These are phyloP conservation scores for Lineus longissimus DNA, from an alignment of 1,140 invertebrate genomes.

Conservation along the genomic window DNA sequence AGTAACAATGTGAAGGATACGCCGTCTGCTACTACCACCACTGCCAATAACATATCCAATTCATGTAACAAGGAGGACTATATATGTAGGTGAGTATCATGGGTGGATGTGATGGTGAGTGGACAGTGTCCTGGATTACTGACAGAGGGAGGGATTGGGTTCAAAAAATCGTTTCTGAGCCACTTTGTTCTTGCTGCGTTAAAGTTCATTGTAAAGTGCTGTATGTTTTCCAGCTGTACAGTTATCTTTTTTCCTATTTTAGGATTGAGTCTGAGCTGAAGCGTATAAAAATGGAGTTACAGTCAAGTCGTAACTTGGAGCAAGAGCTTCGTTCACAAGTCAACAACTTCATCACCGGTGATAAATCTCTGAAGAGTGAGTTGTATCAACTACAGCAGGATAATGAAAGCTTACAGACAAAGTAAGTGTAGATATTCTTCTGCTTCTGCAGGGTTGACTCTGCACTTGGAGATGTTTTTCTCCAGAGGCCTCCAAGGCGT, in stretches of 20 bases:
- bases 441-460: neutral
- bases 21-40: conserved; percentile 39
- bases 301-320: conserved; percentile 68
- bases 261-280: conserved; percentile 72
- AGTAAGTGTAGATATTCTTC: conserved; percentile 56
- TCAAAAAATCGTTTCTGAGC: no score
- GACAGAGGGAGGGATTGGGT: no score
- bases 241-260: conserved; percentile 18
- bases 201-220: no score
- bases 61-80: conserved; percentile 44
- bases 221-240: neutral
- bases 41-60: conserved; percentile 9
- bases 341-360: conserved; percentile 62
- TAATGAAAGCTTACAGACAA: conserved; percentile 75
- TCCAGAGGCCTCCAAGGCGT: no score
- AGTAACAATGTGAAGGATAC: conserved; percentile 44
- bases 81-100: conserved; percentile 31
- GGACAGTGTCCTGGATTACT: neutral
- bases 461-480: no score
- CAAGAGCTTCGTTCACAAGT: conserved; percentile 80
- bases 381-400: conserved; percentile 74
- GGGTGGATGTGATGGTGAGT: neutral
- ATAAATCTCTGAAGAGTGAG: conserved; percentile 71
- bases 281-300: conserved; percentile 73
- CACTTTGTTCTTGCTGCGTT: no score